phyloP scores from a whole-genome alignment of 2,797 vertebrate genomes.

The Fratercula arctica region DNA sequence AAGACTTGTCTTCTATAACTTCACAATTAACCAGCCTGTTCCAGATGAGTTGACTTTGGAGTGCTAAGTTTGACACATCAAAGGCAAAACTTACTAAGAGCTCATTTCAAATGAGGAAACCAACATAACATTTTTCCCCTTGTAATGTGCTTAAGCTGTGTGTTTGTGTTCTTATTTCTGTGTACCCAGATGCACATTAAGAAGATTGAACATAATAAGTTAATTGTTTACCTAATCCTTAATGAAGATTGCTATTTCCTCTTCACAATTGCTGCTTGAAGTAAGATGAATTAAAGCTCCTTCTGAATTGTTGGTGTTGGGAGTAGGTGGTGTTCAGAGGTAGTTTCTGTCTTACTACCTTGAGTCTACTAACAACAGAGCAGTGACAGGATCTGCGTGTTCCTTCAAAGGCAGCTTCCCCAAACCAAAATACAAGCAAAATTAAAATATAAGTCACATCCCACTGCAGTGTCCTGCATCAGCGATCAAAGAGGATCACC shows the following conservation, averaged over 20 bases:
- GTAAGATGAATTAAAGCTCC: neutral
- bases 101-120: neutral
- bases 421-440: neutral
- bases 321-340: neutral
- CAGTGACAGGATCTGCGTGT: too few relatives aligned
- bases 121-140: neutral
- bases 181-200: conserved; percentile 32
- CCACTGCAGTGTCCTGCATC: neutral
- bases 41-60: neutral
- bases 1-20: neutral
- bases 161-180: conserved; percentile 22
- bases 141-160: neutral
- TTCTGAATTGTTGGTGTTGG: neutral
- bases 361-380: neutral
- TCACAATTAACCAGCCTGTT: neutral
- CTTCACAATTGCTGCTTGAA: conserved; percentile 42
- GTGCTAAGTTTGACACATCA: neutral
- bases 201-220: conserved; percentile 55
- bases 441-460: neutral
- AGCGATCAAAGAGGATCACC: neutral
- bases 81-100: neutral
- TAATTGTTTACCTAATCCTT: conserved; percentile 61
- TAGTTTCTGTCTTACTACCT: fast-evolving
- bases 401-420: neutral
- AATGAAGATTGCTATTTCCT: conserved; percentile 63